A percentile compares a stretch with the other conserved stretches of the same genome.
Conservation (phyloP, 2,113 vertebrate species). For the Telmatochromis sp. region DNA sequence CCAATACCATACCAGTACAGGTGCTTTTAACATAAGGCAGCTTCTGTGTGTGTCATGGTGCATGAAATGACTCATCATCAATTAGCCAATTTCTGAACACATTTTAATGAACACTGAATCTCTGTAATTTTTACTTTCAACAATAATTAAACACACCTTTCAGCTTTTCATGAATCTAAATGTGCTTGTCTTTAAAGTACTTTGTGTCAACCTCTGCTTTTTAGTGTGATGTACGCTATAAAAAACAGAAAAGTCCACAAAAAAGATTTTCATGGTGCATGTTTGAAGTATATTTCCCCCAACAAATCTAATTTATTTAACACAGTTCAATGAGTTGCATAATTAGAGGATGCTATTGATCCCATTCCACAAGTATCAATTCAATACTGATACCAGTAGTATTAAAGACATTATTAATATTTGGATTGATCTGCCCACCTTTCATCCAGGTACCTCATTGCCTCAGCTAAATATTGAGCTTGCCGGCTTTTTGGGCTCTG, state of each 20-base stretch:
- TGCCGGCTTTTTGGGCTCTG: neutral
- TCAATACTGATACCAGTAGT: neutral
- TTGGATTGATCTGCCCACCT: neutral
- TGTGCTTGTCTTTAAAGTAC: neutral
- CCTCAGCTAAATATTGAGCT: neutral
- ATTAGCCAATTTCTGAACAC: neutral
- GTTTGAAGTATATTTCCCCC: neutral
- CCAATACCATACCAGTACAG: neutral
- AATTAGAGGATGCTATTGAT: neutral
- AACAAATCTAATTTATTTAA: neutral
- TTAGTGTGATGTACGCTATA: neutral
- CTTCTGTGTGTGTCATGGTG: neutral
- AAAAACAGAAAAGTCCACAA: neutral
- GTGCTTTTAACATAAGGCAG: neutral
- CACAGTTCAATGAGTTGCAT: neutral
- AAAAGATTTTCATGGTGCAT: neutral
- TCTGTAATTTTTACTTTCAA: neutral
- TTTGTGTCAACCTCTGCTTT: neutral
- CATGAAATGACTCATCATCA: neutral
- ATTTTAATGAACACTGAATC: neutral
- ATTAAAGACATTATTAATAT: neutral
- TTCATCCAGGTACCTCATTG: neutral
- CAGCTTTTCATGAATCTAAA: neutral
- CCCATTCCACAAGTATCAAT: neutral
- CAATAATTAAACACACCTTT: neutral